Evolutionary conservation across 1,140 invertebrate genomes (phyloP).

Genomic region (Wasmannia auropunctata): DNA sequence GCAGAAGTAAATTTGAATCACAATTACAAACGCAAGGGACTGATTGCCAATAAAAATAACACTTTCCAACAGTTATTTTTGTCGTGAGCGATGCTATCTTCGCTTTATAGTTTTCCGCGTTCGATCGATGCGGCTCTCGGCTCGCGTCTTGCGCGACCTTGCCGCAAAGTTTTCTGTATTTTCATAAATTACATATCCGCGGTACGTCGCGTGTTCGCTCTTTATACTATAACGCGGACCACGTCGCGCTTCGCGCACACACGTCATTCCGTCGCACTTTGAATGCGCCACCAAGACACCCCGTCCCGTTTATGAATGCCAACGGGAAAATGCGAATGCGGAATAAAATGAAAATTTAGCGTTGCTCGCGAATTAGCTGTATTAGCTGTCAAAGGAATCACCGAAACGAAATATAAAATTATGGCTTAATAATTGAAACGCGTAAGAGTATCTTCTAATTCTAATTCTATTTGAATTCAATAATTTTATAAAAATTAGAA

Average conservation of each 20-base stretch:
- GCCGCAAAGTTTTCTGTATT: conserved; percentile 25
- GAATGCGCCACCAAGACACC: conserved; percentile 30
- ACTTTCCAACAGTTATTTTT: conserved; percentile 34
- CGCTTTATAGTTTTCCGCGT: conserved; percentile 21
- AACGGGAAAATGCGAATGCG: neutral
- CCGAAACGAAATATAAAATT: neutral
- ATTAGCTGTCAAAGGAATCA: neutral
- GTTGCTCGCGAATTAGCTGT: neutral
- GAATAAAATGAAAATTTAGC: conserved; percentile 16
- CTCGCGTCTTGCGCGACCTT: conserved; percentile 12
- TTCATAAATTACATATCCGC: conserved; percentile 45
- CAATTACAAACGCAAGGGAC: neutral
- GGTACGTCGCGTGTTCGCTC: conserved; percentile 14
- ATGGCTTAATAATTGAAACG: neutral
- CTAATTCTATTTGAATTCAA: neutral
- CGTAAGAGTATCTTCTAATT: neutral
- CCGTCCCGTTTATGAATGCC: neutral
- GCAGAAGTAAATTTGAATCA: neutral
- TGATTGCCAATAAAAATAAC: conserved; percentile 28
- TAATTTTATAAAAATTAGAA: neutral
- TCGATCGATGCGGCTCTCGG: conserved; percentile 25
- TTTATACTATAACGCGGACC: conserved; percentile 29
- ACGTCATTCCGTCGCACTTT: conserved; percentile 16
- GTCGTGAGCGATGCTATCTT: conserved; percentile 16
- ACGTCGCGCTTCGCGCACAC: conserved; percentile 23